Base-by-base conservation (phyloP, 2,113 vertebrate genomes). In the Lepus americanus region DNA sequence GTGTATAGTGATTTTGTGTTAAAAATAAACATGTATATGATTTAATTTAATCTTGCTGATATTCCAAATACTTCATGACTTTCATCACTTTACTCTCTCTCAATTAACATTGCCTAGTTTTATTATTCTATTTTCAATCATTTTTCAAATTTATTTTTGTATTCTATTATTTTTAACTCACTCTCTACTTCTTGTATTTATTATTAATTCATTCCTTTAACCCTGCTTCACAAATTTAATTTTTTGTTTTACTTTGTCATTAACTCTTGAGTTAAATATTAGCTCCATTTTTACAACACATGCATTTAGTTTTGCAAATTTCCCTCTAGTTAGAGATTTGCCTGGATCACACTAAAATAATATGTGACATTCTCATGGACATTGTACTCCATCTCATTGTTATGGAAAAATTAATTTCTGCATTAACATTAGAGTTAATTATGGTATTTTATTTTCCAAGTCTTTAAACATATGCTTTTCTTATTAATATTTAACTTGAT, bases 211-310 rank as follows among this genome's bases (percentile, higher is more conserved):
- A 36, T 69, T 2, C 79, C 20, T n/a, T 80, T 81, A 64, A 78
- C 11, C 33, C 7, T 44, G 31, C 13, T 81, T 73, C 87, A 78
- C 0, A 87, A 5, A 39, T 44, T 79, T 69, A 53, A 17, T 79
- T 78, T 44, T 79, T 76, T 73, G n/a, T 64, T 92, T 92, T 61
- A 44, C 1, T 90, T 93, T 29, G 55, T 72, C 39, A 17, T 67
- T 23, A 81, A 63, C 90, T 92, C n/a, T 85, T 90, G 13, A 92
- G 59, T 13, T 69, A 44, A 49, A 78, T 55, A 5, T 67, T 81
- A n/a, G 2, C 3, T 87, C 74, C 27, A 44, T 88, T 81, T 76
- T 82, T 87, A 13, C 5, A 44, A 78, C 72, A n/a, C 39, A 7
- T 69, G 4, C 25, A 61, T 90, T 73, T 90, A 53, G 22, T 9